Conservation (phyloP, 2,113 vertebrate species). For the Tenebrosternarchus preto region DNA sequence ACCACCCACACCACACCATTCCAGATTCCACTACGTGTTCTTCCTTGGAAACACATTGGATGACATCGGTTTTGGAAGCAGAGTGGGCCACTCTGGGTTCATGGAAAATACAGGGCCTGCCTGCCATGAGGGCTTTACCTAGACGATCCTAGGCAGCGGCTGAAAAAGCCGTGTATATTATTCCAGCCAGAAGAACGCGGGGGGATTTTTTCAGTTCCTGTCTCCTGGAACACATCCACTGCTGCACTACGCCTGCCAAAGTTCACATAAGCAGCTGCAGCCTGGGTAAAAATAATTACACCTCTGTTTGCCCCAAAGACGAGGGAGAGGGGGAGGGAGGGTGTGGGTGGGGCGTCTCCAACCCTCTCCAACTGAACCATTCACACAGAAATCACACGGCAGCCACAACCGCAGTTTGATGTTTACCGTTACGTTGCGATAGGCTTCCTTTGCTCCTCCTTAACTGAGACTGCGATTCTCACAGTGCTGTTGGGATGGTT, state of each 20-base stretch:
- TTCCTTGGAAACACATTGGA: slow-evolving; percentile 56
- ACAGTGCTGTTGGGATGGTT: background rate
- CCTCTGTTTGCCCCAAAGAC: slow-evolving; percentile 51
- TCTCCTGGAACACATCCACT: slow-evolving; percentile 49
- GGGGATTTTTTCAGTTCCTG: slow-evolving; percentile 53
- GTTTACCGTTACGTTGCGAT: slow-evolving; percentile 27
- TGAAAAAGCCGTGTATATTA: slow-evolving; percentile 50
- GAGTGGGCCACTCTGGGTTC: slow-evolving; percentile 42
- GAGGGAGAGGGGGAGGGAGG: slow-evolving; percentile 17
- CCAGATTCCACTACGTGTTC: slow-evolving; percentile 54
- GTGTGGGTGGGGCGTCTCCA: slow-evolving; percentile 24
- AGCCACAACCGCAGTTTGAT: slow-evolving; percentile 24
- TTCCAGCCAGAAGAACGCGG: slow-evolving; percentile 40
- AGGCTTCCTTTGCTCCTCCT: slow-evolving; percentile 9
- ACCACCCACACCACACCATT: slow-evolving; percentile 34
- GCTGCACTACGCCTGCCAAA: slow-evolving; percentile 46
- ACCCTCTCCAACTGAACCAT: slow-evolving; percentile 30
- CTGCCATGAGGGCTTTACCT: slow-evolving; percentile 45
- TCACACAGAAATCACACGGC: slow-evolving; percentile 35
- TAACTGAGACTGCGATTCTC: slow-evolving; percentile 12
- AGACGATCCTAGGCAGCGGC: slow-evolving; percentile 48
- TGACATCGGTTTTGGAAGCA: slow-evolving; percentile 50
- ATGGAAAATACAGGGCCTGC: slow-evolving; percentile 57
- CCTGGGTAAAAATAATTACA: slow-evolving; percentile 55
- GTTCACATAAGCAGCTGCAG: slow-evolving; percentile 55